Base-by-base conservation (phyloP, 2,888 invertebrate species). In the Rhamphomyia laevipes region DNA sequence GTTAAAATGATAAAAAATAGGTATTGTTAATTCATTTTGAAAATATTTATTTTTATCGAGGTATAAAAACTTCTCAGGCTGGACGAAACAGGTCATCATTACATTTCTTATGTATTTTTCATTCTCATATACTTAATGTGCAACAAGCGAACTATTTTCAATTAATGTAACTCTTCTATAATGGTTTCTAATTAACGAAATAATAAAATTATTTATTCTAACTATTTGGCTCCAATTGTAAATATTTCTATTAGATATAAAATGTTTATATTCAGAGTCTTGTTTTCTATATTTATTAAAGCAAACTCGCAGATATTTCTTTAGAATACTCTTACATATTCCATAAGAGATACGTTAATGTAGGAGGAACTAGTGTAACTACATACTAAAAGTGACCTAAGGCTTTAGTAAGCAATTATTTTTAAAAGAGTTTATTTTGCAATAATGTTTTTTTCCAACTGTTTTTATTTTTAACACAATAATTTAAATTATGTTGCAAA, bases 241-340 rank as follows among this genome's bases (percentile, higher is more conserved):
- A 38, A 38, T 38, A 9, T 38, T 15, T 16, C n/a, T 38, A 16
- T 38, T 38, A 4, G 38, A 5, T n/a, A 38, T 15, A 38, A 7
- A 38, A 38, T 38, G 38, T 9, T 10, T 10, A 18, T 46, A 43
- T 11, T 42, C 16, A 3, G 31, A 18, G 6, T 42, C 47, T 13
- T 33, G 31, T 27, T 42, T 48, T 37, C 48, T 3, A 17, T 41
- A 30, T 18, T 30, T 3, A 6, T 41, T 35, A 13, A 21, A 15
- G 17, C 49, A 45, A 13, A 27, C 21, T 13, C 49, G 17, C 7
- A 49, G 21, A 17, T 27, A 45, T 21, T 41, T 18, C 49, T 45
- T 16, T 49, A 45, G 33, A 49, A 37, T 17, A 18, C 5, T 16
- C 21, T 13, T 15, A 21, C 3, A 21, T 41, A 11, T 41, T 41